Percentiles rank a stretch among this genome's conserved stretches.
Conservation (phyloP, 1,140 invertebrate genomes). For the Drosophila lowei region DNA sequence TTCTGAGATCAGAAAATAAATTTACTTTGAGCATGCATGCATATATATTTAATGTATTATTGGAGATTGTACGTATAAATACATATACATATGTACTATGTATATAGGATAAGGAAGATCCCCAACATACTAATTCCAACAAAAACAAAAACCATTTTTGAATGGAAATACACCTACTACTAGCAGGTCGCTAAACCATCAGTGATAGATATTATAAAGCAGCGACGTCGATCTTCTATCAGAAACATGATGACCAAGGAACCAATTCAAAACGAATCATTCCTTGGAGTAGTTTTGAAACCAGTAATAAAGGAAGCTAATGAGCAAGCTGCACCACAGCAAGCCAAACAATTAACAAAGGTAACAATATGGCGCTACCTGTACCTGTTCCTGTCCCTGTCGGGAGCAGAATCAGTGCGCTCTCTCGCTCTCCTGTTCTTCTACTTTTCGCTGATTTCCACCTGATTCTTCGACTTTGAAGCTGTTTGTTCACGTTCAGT, state of each 20-base stretch:
- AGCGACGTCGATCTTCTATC: constrained; percentile 74
- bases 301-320: constrained; percentile 85
- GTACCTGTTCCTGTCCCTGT: constrained; percentile 1
- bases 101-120: not conserved
- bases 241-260: constrained; percentile 73
- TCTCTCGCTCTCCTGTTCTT: constrained; percentile 3
- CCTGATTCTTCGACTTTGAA: not conserved
- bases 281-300: constrained; percentile 86
- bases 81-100: not conserved
- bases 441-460: constrained; percentile 2
- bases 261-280: constrained; percentile 82
- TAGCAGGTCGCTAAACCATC: constrained; percentile 60
- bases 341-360: constrained; percentile 83
- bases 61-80: too few relatives aligned
- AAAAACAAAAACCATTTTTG: constrained; percentile 9
- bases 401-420: not conserved
- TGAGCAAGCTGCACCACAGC: constrained; percentile 83
- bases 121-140: constrained; percentile 5
- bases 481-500: not conserved
- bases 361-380: constrained; percentile 45
- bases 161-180: not conserved
- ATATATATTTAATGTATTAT: too few relatives aligned
- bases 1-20: too few relatives aligned
- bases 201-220: constrained; percentile 70
- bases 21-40: too few relatives aligned